A percentile compares a stretch with the other conserved stretches of the same genome.
Conservation (phyloP, 2,797 vertebrate species). For the Paedocypris micromegethes region DNA sequence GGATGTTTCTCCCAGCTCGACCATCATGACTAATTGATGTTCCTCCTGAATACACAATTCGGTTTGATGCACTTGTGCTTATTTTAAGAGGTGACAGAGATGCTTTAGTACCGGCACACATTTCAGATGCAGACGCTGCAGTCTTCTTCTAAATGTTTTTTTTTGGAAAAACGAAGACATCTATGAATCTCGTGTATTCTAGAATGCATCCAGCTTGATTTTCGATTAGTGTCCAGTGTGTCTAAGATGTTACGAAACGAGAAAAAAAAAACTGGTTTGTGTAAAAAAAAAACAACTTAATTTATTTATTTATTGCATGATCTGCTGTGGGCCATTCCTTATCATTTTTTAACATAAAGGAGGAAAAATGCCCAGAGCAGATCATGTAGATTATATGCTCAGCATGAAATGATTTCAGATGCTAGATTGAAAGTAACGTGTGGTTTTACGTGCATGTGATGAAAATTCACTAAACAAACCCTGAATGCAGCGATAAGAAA, state of each 20-base stretch:
- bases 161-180: no score
- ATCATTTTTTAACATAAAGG: no score
- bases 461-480: slow-evolving; percentile 27
- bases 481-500: slow-evolving; percentile 11
- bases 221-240: no score
- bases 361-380: no score
- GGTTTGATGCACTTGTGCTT: slow-evolving; percentile 30
- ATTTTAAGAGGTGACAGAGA: slow-evolving; percentile 34
- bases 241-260: no score
- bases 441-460: slow-evolving; percentile 18
- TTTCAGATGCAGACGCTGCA: neutral
- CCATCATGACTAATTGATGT: slow-evolving; percentile 42
- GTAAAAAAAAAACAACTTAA: no score
- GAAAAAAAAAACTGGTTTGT: no score
- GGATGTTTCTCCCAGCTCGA: slow-evolving; percentile 24
- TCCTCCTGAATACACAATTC: slow-evolving; percentile 38
- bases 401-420: neutral
- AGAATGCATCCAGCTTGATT: no score
- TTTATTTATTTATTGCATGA: no score
- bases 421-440: slow-evolving; percentile 23
- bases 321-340: no score
- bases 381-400: neutral
- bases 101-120: slow-evolving; percentile 20
- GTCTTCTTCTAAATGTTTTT: no score
- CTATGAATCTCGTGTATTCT: no score